Evolutionary conservation across 1,140 invertebrate genomes (phyloP), one percentile per base, ranked within the genome.

Genomic region (Saccostrea echinata): DNA sequence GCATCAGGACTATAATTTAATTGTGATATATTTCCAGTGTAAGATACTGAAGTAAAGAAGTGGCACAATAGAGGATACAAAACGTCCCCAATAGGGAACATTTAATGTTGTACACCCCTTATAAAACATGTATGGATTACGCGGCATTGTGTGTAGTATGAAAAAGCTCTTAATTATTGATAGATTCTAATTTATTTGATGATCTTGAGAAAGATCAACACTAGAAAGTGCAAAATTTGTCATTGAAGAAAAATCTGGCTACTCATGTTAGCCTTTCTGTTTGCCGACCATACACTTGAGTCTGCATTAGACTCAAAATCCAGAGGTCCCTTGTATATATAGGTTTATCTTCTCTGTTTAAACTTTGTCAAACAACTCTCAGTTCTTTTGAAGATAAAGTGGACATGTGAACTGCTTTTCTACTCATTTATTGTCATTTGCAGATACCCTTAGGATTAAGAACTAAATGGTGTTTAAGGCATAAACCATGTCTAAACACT

Each of bases 371-470:
- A 76, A 76, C 68, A 76, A 76, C 68, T 43, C 43, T 30, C 33
- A 27, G 27, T 35, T 76, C 27, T 76, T 76, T 16, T 76, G 68
- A 76, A 76, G 68, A 76, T 76, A 30, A 76, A 76, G 68, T 27
- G 68, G 68, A 76, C 68, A 76, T 30, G 68, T 33, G 27, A 76
- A 76, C 24, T 76, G 68, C 68, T 76, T 76, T 76, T 76, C 68
- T 76, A 76, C 68, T 76, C 68, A 76, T 76, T 76, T 76, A 76
- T 76, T 30, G 68, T 76, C 68, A 76, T 76, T 76, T 76, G 68
- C 24, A 76, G 68, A 30, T 76, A 76, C 11, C 68, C 27, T 24
- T 30, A 30, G 27, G 68, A 76, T 76, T 76, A 76, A 33, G 27
- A 76, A 76, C 68, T 76, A 76, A 76, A 76, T 76, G 68, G 68